Evolutionary conservation across 2,113 vertebrate genomes (phyloP).

Genomic region (Todiramphus saurophagus): DNA sequence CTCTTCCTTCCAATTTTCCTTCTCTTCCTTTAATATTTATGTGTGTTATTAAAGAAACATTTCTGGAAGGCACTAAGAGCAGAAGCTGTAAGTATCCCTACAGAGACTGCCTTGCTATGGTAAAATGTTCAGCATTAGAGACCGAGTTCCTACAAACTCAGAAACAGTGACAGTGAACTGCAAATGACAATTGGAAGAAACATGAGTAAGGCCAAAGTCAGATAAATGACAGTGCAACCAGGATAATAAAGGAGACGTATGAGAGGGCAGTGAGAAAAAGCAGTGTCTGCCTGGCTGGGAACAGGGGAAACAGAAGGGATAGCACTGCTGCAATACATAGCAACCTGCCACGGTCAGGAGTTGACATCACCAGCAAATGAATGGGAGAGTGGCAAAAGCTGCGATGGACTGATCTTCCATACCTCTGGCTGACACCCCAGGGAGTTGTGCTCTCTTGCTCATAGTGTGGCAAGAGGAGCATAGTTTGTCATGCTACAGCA

Average conservation of each 20-base stretch:
- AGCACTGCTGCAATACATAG: neutral
- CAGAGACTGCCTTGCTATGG: conserved; percentile 11
- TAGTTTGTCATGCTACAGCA: neutral
- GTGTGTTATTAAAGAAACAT: conserved; percentile 66
- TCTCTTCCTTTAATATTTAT: conserved; percentile 64
- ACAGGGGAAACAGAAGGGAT: neutral
- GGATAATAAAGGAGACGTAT: neutral
- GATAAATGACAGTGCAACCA: neutral
- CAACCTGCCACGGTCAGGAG: neutral
- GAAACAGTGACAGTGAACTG: neutral
- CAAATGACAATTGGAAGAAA: neutral
- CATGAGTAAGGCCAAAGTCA: neutral
- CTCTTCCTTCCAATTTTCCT: conserved; percentile 33
- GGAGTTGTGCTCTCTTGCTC: neutral
- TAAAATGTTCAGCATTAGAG: conserved; percentile 1
- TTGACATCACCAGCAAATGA: neutral
- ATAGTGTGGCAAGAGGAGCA: neutral
- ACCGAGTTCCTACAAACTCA: neutral
- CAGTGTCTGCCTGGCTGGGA: neutral
- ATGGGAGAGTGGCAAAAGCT: neutral
- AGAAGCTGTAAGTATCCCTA: conserved; percentile 28
- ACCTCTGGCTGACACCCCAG: neutral
- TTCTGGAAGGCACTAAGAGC: conserved; percentile 48
- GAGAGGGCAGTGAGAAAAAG: neutral
- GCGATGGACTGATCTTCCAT: neutral